Base-by-base conservation (phyloP, 2,797 vertebrate species). In the Labeo calbasu region DNA sequence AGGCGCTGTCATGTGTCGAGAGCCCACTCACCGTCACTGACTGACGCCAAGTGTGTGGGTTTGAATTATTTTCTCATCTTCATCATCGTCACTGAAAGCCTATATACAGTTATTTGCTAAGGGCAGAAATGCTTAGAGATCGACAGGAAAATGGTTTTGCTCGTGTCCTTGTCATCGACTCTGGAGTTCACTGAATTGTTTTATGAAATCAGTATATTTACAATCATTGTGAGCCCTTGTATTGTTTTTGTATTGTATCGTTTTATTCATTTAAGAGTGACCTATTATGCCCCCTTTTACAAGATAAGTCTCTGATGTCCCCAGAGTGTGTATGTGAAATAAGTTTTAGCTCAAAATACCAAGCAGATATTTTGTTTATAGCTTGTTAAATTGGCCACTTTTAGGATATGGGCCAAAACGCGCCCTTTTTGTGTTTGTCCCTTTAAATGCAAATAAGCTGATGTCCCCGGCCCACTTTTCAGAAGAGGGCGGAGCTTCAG, bases 31-130 rank as follows among this genome's bases (percentile, higher is more conserved):
- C 65, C 46, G 55, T 50, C 70, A 75, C 72, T 57, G 65, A 83
- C 70, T 81, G 82, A 86, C 15, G 43, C 82, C 84, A 69, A 82
- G 79, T 82, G 82, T 84, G 85, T 79, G 87, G 85, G 79, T 69
- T 86, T 53, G 75, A 51, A 14, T 61, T 43, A 51, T 86, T 78
- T 86, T 61, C 46, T 43, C 55, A 73, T 50, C 48, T 57, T 75
- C 59, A 57, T 69, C 73, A 36, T 87, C 73, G 19, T 85, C 53
- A 43, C 36, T 43, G 78, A 43, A 3, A 50, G 4, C 77, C 77
- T 59, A n/a, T 36, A 13, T 19, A 10, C 53, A 15, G 12, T 77
- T 50, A 19, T 55, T 72, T 10, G 32, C 25, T 63, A 14, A 19
- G 66, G 53, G 46, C 50, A 59, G 32, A 28, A 59, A 21, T 40